A percentile compares a stretch with the other conserved stretches of the same genome.
These are phyloP conservation scores for Limnephilus lunatus DNA, from an alignment of 2,888 invertebrate species.

Conservation along the genomic window DNA sequence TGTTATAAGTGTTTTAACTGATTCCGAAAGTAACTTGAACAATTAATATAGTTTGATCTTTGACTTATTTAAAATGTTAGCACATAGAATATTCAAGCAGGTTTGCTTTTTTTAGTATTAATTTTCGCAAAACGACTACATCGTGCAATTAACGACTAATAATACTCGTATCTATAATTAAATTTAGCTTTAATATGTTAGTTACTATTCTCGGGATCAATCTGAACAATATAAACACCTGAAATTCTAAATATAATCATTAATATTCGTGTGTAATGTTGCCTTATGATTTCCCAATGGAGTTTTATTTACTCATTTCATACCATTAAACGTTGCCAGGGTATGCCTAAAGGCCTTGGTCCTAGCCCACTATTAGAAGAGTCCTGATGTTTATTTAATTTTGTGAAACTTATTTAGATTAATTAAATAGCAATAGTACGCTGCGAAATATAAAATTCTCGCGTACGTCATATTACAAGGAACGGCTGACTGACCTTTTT, in stretches of 20 bases:
- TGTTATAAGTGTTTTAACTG: too few relatives aligned
- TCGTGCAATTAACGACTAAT: background rate
- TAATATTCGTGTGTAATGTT: too few relatives aligned
- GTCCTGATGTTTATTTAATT: too few relatives aligned
- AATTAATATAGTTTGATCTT: background rate
- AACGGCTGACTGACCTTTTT: too few relatives aligned
- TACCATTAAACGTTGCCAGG: too few relatives aligned
- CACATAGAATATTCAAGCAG: background rate
- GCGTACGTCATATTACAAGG: background rate
- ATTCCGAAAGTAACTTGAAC: background rate
- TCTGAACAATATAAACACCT: background rate
- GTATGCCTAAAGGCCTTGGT: too few relatives aligned
- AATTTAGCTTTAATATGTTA: background rate
- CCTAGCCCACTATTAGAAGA: too few relatives aligned
- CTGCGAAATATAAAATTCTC: background rate
- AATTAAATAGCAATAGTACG: background rate
- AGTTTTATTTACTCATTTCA: too few relatives aligned
- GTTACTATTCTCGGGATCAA: background rate
- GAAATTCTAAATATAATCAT: background rate
- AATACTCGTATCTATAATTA: background rate
- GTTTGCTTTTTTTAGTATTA: background rate
- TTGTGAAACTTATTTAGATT: background rate
- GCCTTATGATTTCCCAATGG: too few relatives aligned
- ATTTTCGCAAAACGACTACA: background rate
- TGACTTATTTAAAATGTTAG: background rate